phyloP scores from a whole-genome alignment of 35 echinoderm and acorn worm genomes.

The Apostichopus californicus region DNA sequence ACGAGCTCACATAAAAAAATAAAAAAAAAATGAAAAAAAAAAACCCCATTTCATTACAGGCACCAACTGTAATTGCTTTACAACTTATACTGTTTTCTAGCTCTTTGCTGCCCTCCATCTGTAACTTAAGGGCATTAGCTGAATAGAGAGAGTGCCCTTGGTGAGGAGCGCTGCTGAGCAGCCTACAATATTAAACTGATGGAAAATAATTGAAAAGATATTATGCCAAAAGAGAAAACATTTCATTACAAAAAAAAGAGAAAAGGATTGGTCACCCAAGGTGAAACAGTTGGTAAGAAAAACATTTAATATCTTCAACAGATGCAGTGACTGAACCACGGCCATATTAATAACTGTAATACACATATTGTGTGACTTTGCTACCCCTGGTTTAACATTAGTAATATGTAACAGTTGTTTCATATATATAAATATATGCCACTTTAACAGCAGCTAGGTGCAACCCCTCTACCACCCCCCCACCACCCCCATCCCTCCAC shows the following conservation, averaged over 20 bases:
- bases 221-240: constrained; percentile 9
- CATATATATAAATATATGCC: too few species aligned
- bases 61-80: constrained; percentile 36
- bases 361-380: too few species aligned
- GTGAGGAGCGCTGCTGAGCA: background rate
- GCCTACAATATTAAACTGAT: background rate
- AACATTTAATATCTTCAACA: constrained; percentile 16
- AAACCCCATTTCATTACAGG: constrained; percentile 16
- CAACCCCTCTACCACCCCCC: too few species aligned
- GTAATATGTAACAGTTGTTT: too few species aligned
- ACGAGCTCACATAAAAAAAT: background rate
- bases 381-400: too few species aligned
- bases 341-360: too few species aligned
- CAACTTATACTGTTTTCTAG: background rate
- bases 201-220: constrained; percentile 19
- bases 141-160: background rate
- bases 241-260: background rate
- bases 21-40: constrained; percentile 5
- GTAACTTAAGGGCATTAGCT: constrained; percentile 3
- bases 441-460: too few species aligned
- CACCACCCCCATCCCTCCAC: too few species aligned
- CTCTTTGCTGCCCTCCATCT: background rate
- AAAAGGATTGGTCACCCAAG: constrained; percentile 10
- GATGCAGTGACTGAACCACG: background rate
- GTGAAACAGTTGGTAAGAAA: constrained; percentile 9